Base-by-base conservation (phyloP, 2,797 vertebrate genomes). In the Xenopus petersii region DNA sequence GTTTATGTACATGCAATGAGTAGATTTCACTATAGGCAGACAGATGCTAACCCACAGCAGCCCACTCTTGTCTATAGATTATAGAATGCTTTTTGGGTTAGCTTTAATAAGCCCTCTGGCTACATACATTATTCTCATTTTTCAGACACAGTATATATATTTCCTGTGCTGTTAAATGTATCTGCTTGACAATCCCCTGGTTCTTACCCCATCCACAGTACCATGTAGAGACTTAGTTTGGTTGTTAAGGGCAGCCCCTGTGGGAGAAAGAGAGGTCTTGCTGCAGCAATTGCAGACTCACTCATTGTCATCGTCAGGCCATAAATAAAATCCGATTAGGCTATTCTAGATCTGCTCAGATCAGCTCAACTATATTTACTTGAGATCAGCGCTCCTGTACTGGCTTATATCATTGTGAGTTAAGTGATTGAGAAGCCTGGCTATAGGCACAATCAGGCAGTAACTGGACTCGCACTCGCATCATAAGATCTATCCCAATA, bases 1-100 rank as follows among this genome's bases (percentile, higher is more conserved):
- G 69, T 59, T 21, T 72, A 62, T 58, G n/a, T 69, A 26, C 65
- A 56, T 24, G 56, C 33, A 15, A 54, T 60, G 6, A 66, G 70
- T 74, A 65, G 76, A 70, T 74, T 74, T 64, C 21, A 69, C 60
- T 70, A 79, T 73, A 70, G 71, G 63, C 73, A 67, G 36, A 17
- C 63, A 73, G 36, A 6, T 42, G 36, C 36, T 42, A 6, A 42
- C 36, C 36, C 36, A 42, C 36, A 3, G 5, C 36, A 42, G 36
- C 36, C 36, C 36, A 42, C 36, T 42, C 36, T 42, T 42, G 36
- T 42, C 36, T 42, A 42, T 42, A 42, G 36, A 42, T 42, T 42
- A 42, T 60, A 78, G 56, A 64, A 64, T 69, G 71, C 60, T 48
- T 65, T 74, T 54, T 68, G 60, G 71, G 69, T 68, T 69, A 55